Percentiles rank a stretch among this genome's conserved stretches.
phyloP scores from a whole-genome alignment of 2,797 vertebrate species.

The Phataginus tricuspis region DNA sequence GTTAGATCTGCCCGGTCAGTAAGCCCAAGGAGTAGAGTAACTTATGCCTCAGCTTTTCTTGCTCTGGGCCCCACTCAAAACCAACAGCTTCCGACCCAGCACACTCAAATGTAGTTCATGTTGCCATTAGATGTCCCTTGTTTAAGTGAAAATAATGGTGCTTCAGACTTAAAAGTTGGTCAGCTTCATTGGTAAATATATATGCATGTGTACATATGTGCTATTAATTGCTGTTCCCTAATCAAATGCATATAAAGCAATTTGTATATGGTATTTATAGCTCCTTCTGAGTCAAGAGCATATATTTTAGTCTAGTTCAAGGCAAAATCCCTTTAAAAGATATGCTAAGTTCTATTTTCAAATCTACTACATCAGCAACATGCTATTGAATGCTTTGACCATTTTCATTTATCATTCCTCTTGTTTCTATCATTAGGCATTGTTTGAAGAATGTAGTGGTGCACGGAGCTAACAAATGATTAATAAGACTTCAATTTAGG shows the following conservation, averaged over 20 bases:
- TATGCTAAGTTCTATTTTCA: neutral
- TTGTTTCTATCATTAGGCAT: constrained; percentile 43
- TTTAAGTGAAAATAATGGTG: neutral
- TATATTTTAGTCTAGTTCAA: constrained; percentile 39
- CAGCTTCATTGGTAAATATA: neutral
- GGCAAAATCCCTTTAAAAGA: neutral
- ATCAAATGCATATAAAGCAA: neutral
- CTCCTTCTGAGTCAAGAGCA: constrained; percentile 4
- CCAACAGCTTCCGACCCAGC: neutral
- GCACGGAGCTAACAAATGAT: constrained; percentile 58
- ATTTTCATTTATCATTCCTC: constrained; percentile 59
- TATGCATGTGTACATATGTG: neutral
- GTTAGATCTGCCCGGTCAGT: neutral
- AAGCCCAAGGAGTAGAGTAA: neutral
- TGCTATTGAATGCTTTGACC: constrained; percentile 6
- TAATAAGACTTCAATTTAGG: constrained; percentile 59
- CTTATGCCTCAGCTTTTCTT: neutral
- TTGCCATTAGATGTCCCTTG: neutral
- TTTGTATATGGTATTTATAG: neutral
- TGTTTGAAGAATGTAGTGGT: constrained; percentile 52
- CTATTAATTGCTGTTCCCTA: constrained; percentile 8
- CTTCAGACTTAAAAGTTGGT: neutral
- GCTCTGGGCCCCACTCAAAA: neutral
- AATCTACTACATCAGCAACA: constrained; percentile 37
- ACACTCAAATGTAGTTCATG: neutral